Base-by-base conservation (phyloP, 2,797 vertebrate genomes). In the Mormyrus hasselquistii region DNA sequence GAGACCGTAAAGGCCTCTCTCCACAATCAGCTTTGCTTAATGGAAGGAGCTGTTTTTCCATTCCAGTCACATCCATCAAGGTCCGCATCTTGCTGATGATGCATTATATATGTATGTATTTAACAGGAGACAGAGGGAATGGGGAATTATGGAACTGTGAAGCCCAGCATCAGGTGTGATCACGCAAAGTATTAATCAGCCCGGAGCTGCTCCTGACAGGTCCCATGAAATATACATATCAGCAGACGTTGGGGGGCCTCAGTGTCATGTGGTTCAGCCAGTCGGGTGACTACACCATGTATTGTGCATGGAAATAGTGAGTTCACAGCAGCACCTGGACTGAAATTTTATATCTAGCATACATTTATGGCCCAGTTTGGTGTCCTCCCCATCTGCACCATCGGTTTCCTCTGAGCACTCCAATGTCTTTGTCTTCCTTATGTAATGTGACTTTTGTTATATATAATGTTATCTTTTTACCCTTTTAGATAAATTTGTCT, bases 181-280 rank as follows among this genome's bases (percentile, higher is more conserved):
- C 62, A 65, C 88, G 65, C 88, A 89, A 69, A 62, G 57, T 65
- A 91, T 88, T 19, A 91, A 88, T 89, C 85, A 88, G 85, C 88
- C 87, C 25, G 25, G 65, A 29, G 73, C 49, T 59, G 55, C 29
- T 65, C 86, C 79, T 87, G 88, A 89, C 88, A 87, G 44, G 88
- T 88, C 52, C 85, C 41, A 90, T 91, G 88, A 92, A 88, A 91
- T 89, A 90, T 90, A 73, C 76, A 49, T 44, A 19, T 83, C 59
- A 47, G 41, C 7, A 83, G 79, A 19, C 49, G 79, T 49, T 19
- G 47, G 47, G 69, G 12, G 29, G 4, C 7, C 69, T 41, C 69
- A 76, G 34, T 41, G 14, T 76, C 34, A 41, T 19, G 34, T 2
- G 4, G 69, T 76, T 76, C 14, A 76, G 34, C 69, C 69, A 41